phyloP scores from a whole-genome alignment of 2,797 vertebrate species.

The Tarsius wallacei region DNA sequence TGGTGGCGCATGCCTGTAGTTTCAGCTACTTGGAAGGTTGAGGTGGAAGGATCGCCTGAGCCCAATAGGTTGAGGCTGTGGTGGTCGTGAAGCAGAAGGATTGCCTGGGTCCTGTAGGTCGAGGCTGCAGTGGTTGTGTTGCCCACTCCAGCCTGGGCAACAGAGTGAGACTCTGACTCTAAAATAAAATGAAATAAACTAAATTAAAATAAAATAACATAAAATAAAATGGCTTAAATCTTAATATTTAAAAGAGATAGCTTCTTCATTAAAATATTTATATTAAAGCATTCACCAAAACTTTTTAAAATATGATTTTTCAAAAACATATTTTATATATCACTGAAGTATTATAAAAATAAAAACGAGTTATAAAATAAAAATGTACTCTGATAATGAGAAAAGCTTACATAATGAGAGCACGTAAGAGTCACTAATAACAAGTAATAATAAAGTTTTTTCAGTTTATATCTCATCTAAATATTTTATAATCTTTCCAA shows the following conservation, averaged over 20 bases:
- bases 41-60: no score
- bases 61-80: no score
- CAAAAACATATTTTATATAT: neutral
- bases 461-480: slow-evolving; percentile 7
- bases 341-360: neutral
- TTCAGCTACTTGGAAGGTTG: no score
- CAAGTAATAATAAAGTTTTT: neutral
- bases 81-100: no score
- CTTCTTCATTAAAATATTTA: neutral
- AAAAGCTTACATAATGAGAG: neutral
- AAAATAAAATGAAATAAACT: no score
- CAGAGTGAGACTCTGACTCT: no score
- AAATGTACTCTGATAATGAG: neutral
- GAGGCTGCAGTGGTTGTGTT: no score
- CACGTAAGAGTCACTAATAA: neutral
- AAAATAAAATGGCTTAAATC: neutral
- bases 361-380: neutral
- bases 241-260: neutral
- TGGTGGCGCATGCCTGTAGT: no score
- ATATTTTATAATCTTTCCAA: neutral
- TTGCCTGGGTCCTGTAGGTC: no score
- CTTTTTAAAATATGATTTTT: neutral
- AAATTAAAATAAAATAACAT: no score
- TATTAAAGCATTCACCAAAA: neutral
- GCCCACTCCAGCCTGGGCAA: no score